Base-by-base conservation (phyloP, 2,113 vertebrate species). In the Podilymbus podiceps region DNA sequence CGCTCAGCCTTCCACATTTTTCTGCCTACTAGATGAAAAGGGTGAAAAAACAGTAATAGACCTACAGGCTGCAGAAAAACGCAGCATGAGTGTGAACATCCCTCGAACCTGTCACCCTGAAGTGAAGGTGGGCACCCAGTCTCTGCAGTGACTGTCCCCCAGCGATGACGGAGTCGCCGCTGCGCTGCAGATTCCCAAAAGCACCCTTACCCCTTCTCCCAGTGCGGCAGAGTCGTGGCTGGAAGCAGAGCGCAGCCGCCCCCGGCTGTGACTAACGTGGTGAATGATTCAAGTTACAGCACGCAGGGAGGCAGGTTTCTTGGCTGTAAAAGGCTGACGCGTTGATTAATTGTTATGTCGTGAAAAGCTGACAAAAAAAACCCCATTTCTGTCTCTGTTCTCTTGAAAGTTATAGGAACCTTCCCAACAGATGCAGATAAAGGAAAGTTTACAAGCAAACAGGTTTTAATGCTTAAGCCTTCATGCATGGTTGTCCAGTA, bases 291-390 rank as follows among this genome's bases (percentile, higher is more conserved):
- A 87, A 72, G 33, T 78, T 83, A 31, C 33, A 67, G 88, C 80
- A 88, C 80, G 47, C 44, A 62, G 80, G 59, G 85, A 93, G 49
- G 59, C 74, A 80, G 31, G 58, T 95, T 92, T 96, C 95, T 92
- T 93, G 94, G 85, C 92, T 91, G 63, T 96, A 89, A 96, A 97
- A 92, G 71, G 55, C 93, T 87, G 79, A 71, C 96, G 95, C 38
- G 33, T 55, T 95, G 90, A 95, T 92, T 77, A 53, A 62, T 60
- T 21, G 1, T 94, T 95, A 95, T 74, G 47, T 80, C 69, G 28
- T 81, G 95, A 85, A 76, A 91, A 95, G 42, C 12, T 53, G 92
- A 87, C 82, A 55, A 56, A 58, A 55, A 56, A 58, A 23, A 7
- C 0, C 0, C n/a, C 9, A 1, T 64, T 72, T 91, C n/a, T 58